These are phyloP conservation scores for Carpatolechia fugitivella DNA, from an alignment of 2,888 invertebrate species.

Conservation along the genomic window DNA sequence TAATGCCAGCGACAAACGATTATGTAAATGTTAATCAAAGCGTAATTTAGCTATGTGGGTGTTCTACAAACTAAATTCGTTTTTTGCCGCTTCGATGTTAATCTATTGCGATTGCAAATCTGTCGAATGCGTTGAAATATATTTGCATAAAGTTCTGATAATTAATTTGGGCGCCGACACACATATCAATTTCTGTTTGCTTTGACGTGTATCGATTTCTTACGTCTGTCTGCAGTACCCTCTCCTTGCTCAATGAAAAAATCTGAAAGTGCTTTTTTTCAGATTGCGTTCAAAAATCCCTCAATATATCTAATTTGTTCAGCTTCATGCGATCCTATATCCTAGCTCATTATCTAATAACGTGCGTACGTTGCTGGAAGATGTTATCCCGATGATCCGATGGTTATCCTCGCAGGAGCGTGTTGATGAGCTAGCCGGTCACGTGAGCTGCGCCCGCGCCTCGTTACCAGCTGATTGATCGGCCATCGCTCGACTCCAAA, in stretches of 20 bases:
- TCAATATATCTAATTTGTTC: neutral
- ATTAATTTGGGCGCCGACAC: neutral
- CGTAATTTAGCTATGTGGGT: conserved; percentile 41
- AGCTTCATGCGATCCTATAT: neutral
- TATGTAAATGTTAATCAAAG: conserved; percentile 47
- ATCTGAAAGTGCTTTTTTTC: too few relatives aligned
- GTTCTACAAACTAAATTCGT: conserved; percentile 41
- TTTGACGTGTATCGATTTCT: neutral
- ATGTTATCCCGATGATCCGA: conserved; percentile 19
- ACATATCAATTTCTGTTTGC: neutral
- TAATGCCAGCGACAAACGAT: conserved; percentile 64
- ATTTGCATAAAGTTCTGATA: conserved; percentile 16
- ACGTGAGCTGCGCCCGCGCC: conserved; percentile 26
- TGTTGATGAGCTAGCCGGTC: conserved; percentile 6
- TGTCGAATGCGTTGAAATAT: conserved; percentile 19
- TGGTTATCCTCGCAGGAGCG: neutral
- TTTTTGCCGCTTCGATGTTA: conserved; percentile 27
- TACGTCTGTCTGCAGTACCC: too few relatives aligned
- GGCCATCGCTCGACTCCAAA: conserved; percentile 52
- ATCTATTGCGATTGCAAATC: conserved; percentile 35
- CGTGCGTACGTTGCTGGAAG: too few relatives aligned
- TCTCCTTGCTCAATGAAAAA: too few relatives aligned
- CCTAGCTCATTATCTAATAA: neutral
- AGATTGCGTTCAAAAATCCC: neutral
- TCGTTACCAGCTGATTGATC: conserved; percentile 77